Conservation (phyloP, 2,113 vertebrate species). For the Gymnogyps californianus region DNA sequence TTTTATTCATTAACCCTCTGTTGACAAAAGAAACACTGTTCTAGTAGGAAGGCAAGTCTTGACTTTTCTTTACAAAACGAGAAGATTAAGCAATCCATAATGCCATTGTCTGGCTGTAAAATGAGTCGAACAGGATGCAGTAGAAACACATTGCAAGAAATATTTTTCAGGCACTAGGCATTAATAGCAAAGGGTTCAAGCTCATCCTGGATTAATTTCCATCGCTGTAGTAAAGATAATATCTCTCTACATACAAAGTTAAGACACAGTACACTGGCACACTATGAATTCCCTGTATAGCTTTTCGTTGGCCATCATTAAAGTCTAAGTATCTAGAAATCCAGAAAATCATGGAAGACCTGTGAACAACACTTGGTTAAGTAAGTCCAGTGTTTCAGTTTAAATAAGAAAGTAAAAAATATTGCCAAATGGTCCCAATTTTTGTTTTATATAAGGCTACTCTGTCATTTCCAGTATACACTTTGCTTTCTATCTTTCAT, state of each 20-base stretch:
- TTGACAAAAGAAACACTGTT: background rate
- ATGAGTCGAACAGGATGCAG: background rate
- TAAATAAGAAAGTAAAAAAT: background rate
- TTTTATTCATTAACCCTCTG: constrained; percentile 28
- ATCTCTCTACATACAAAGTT: background rate
- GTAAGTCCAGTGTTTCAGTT: background rate
- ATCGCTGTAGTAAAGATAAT: background rate
- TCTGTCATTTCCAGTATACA: background rate
- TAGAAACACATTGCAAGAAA: background rate
- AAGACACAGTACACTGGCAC: background rate
- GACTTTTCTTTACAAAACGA: background rate
- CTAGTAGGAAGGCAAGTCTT: background rate
- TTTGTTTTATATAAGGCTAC: background rate
- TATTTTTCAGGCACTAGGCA: background rate
- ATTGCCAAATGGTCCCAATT: background rate
- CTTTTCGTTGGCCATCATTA: background rate
- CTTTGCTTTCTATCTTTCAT: background rate
- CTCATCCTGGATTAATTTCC: background rate
- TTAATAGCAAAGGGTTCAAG: background rate
- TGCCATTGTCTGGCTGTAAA: background rate
- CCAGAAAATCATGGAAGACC: background rate
- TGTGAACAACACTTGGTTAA: background rate
- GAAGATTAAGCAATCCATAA: background rate
- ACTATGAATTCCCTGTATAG: background rate
- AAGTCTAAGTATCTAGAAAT: background rate